phyloP scores from a whole-genome alignment of 2,797 vertebrate genomes.

The Arrhamphus sclerolepis region DNA sequence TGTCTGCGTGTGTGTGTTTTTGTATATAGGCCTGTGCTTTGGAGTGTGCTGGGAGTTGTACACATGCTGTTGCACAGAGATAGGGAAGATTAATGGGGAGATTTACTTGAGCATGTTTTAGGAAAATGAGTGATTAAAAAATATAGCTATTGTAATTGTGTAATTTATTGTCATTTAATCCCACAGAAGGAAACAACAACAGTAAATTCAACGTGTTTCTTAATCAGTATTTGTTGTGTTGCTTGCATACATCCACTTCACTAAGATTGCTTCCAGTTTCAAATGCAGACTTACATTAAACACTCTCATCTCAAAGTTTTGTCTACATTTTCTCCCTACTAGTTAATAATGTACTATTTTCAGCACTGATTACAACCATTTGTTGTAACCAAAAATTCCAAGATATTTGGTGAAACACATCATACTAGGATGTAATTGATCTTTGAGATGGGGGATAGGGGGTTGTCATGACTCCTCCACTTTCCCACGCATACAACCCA shows the following conservation, averaged over 20 bases:
- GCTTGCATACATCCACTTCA: too few species aligned
- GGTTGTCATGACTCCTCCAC: conserved; percentile 49
- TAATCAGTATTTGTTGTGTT: too few species aligned
- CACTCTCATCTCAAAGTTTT: too few species aligned
- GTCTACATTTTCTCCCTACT: too few species aligned
- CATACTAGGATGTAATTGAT: conserved; percentile 54
- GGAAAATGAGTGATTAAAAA: background rate
- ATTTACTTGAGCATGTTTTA: conserved; percentile 8
- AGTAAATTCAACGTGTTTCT: too few species aligned
- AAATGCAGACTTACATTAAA: too few species aligned
- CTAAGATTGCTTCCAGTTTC: too few species aligned
- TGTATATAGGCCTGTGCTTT: conserved; percentile 26
- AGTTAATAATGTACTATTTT: too few species aligned
- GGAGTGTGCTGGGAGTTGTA: conserved; percentile 31
- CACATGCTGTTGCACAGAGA: conserved; percentile 41
- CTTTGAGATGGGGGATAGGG: conserved; percentile 43
- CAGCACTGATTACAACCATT: too few species aligned
- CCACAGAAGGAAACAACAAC: too few species aligned
- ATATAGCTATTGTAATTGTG: too few species aligned
- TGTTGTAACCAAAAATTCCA: background rate
- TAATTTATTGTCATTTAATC: too few species aligned
- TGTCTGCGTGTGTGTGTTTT: conserved; percentile 36
- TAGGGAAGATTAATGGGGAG: conserved; percentile 11
- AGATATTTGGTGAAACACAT: conserved; percentile 43
- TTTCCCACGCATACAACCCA: conserved; percentile 60